A percentile compares a stretch with the other conserved stretches of the same genome.
phyloP scores from a whole-genome alignment of 2,113 vertebrate genomes.

The Zosterops borbonicus region DNA sequence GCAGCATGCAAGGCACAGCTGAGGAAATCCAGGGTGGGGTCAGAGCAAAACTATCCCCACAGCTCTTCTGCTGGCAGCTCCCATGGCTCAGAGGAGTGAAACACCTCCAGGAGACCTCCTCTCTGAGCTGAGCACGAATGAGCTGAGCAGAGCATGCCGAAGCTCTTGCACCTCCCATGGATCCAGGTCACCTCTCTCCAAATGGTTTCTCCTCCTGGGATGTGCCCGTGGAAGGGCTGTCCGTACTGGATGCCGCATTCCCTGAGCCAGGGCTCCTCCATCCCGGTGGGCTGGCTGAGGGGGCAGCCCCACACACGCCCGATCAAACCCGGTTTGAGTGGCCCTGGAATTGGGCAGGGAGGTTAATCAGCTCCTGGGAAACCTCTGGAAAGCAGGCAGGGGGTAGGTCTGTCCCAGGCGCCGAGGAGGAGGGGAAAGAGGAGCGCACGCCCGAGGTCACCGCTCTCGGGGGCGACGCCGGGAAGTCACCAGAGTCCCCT shows the following conservation, averaged over 20 bases:
- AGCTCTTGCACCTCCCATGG: not conserved
- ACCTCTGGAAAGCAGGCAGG: not conserved
- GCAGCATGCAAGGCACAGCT: not conserved
- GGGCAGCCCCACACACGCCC: not conserved
- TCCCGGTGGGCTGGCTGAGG: not conserved
- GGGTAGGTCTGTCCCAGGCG: not conserved
- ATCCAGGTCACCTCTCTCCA: rapidly evolving
- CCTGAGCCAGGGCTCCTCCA: rapidly evolving
- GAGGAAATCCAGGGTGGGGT: rapidly evolving
- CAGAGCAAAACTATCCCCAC: not conserved
- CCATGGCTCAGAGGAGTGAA: not conserved
- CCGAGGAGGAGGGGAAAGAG: not conserved
- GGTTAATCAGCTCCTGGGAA: conserved; percentile 41
- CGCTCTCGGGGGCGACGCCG: rapidly evolving
- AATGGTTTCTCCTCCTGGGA: rapidly evolving
- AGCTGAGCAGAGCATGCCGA: not conserved
- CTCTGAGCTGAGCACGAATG: rapidly evolving
- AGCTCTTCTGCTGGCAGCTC: not conserved
- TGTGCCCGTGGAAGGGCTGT: not conserved
- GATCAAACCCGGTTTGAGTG: not conserved
- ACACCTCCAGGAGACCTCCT: not conserved
- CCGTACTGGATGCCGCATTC: rapidly evolving
- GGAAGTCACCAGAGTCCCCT: not conserved
- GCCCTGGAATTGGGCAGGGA: rapidly evolving
- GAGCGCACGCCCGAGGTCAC: not conserved